phyloP scores from a whole-genome alignment of 2,797 vertebrate genomes.

The Semotilus atromaculatus region DNA sequence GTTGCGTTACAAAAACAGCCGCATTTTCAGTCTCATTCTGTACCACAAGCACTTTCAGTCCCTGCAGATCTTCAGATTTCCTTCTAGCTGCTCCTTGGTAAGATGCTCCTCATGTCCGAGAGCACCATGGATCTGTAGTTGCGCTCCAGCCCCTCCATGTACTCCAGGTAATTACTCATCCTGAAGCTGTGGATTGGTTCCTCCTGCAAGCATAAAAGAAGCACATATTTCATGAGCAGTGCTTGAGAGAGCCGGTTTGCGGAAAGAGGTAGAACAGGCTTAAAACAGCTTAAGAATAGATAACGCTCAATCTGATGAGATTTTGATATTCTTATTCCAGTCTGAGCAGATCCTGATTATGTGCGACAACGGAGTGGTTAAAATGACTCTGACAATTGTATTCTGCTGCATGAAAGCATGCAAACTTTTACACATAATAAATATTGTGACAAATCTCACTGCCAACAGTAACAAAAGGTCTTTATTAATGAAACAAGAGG shows the following conservation, averaged over 20 bases:
- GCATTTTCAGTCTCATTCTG: slow-evolving; percentile 3
- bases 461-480: not conserved
- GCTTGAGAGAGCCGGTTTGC: not conserved
- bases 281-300: slow-evolving; percentile 12
- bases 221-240: slow-evolving; percentile 7
- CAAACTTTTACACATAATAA: not conserved
- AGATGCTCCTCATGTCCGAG: slow-evolving; percentile 84
- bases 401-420: not conserved
- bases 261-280: not conserved
- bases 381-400: not conserved
- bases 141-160: slow-evolving; percentile 86
- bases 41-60: slow-evolving; percentile 17
- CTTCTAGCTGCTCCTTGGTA: slow-evolving; percentile 53
- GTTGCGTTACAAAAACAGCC: not conserved
- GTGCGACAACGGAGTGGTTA: not conserved
- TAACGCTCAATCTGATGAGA: not conserved
- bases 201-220: slow-evolving; percentile 79
- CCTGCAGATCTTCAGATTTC: not conserved
- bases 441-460: not conserved
- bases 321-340: not conserved
- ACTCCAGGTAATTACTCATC: slow-evolving; percentile 86
- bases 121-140: slow-evolving; percentile 85
- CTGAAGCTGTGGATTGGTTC: slow-evolving; percentile 88
- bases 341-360: not conserved
- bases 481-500: slow-evolving; percentile 22